Evolutionary conservation across 2,888 invertebrate genomes (phyloP).

Genomic region (Drosophila algonquin): DNA sequence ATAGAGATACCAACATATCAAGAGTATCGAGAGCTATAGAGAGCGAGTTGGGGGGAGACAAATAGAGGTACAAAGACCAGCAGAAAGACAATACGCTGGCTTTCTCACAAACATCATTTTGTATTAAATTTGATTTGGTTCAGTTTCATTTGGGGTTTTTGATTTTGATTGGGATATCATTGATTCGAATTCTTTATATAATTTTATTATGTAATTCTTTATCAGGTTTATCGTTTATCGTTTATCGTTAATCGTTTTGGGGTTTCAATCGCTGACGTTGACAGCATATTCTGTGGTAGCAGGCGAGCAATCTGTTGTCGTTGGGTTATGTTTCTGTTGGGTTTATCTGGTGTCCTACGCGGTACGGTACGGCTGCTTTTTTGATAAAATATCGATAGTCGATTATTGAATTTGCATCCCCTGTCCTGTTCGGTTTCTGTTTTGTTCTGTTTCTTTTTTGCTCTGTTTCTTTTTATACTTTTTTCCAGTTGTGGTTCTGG

Average conservation of each 20-base stretch:
- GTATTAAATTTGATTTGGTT: constrained; percentile 70
- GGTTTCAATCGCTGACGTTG: constrained; percentile 43
- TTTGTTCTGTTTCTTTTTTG: constrained; percentile 12
- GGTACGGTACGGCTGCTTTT: constrained; percentile 52
- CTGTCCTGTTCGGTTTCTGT: constrained; percentile 36
- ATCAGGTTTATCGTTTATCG: background rate
- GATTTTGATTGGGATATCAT: background rate
- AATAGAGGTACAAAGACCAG: constrained; percentile 29
- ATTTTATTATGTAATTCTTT: background rate
- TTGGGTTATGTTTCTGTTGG: constrained; percentile 31
- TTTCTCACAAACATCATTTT: constrained; percentile 41
- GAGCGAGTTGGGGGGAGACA: constrained; percentile 5
- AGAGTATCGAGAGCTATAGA: background rate
- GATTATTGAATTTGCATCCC: constrained; percentile 69
- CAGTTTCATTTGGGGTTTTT: constrained; percentile 10
- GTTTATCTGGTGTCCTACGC: constrained; percentile 39
- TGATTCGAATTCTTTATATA: constrained; percentile 12
- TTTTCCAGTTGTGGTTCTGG: constrained; percentile 7
- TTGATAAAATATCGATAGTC: constrained; percentile 73
- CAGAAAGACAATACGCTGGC: constrained; percentile 19
- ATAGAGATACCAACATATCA: constrained; percentile 21
- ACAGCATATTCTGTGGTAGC: constrained; percentile 68
- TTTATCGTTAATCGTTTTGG: background rate
- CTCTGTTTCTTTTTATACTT: background rate
- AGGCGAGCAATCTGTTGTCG: constrained; percentile 65